These are phyloP conservation scores for Melinaea marsaeus DNA, from an alignment of 2,888 invertebrate species.

Conservation along the genomic window DNA sequence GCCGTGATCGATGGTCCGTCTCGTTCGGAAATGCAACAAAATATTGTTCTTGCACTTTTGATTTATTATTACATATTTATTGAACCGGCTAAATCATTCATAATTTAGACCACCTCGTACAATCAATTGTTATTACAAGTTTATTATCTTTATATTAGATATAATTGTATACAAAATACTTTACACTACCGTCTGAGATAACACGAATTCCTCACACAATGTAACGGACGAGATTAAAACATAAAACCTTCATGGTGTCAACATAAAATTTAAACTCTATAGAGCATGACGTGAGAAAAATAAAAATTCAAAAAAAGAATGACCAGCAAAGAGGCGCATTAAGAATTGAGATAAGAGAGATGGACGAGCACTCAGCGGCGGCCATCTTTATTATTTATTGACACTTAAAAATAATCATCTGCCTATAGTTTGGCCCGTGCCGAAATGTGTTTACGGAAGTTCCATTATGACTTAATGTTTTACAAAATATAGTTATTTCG, in stretches of 20 bases:
- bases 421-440: conserved; percentile 72
- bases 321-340: conserved; percentile 76
- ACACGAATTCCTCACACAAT: conserved; percentile 40
- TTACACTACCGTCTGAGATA: conserved; percentile 59
- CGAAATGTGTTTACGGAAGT: conserved; percentile 38
- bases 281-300: conserved; percentile 65
- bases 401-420: conserved; percentile 74
- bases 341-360: conserved; percentile 77
- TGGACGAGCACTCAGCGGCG: conserved; percentile 75
- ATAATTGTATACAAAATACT: conserved; percentile 42
- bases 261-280: conserved; percentile 71
- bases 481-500: neutral
- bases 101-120: conserved; percentile 20
- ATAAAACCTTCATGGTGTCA: conserved; percentile 74
- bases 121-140: conserved; percentile 11
- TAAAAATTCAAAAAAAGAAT: conserved; percentile 61
- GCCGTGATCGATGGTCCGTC: conserved; percentile 65
- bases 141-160: conserved; percentile 55
- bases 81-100: conserved; percentile 30
- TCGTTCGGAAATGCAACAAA: conserved; percentile 54
- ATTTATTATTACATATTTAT: conserved; percentile 47
- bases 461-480: conserved; percentile 2
- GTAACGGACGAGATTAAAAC: conserved; percentile 67
- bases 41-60: conserved; percentile 58
- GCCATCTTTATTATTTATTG: conserved; percentile 77